These are phyloP conservation scores for Drosophila koepferae DNA, from an alignment of 2,888 invertebrate species.

Conservation along the genomic window DNA sequence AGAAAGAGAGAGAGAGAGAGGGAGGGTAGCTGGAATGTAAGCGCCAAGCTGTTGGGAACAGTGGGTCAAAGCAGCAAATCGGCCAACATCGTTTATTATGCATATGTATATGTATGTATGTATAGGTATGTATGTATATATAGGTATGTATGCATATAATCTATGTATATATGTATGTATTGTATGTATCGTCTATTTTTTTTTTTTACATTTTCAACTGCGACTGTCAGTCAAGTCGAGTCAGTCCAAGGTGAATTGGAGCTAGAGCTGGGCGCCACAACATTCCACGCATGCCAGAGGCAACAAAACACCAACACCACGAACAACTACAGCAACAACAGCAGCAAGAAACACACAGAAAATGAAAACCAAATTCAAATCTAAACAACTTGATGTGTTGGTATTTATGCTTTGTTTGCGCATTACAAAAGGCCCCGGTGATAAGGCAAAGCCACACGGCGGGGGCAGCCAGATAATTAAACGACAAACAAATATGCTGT, in stretches of 20 bases:
- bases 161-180: neutral
- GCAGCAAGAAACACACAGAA: neutral
- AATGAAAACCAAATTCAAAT: conserved; percentile 40
- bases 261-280: conserved; percentile 47
- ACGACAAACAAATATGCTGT: conserved; percentile 48
- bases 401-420: conserved; percentile 75
- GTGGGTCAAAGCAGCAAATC: conserved; percentile 58
- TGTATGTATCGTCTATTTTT: conserved; percentile 4
- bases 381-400: conserved; percentile 71
- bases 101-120: neutral
- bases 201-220: conserved; percentile 42
- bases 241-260: conserved; percentile 67
- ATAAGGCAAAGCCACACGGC: conserved; percentile 49
- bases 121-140: neutral
- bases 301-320: conserved; percentile 2
- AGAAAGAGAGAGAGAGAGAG: neutral
- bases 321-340: neutral
- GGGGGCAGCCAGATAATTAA: conserved; percentile 52
- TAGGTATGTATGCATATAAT: neutral
- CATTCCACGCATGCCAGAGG: conserved; percentile 67
- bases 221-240: conserved; percentile 46
- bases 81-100: conserved; percentile 17
- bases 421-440: conserved; percentile 69
- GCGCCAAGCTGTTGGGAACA: conserved; percentile 44
- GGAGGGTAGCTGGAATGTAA: neutral